Conservation (phyloP, 1,140 invertebrate species). For the Cecropterus lyciades region DNA sequence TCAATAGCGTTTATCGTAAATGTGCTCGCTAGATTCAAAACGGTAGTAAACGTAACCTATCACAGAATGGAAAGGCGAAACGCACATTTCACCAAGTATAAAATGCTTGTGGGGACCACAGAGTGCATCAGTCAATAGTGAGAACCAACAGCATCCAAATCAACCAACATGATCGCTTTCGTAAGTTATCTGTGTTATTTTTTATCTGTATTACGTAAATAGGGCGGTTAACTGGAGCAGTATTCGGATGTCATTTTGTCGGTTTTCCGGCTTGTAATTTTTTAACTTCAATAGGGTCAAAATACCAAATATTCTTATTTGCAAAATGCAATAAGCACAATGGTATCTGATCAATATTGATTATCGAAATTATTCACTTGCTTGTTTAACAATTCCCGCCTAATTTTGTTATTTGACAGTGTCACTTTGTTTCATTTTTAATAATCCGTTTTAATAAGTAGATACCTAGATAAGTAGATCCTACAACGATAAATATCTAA, state of each 20-base stretch:
- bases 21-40: constrained; percentile 11
- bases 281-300: neutral
- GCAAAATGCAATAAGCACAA: too few species aligned
- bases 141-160: constrained; percentile 68
- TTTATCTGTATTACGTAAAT: constrained; percentile 40
- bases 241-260: constrained; percentile 3
- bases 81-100: constrained; percentile 80
- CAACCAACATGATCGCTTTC: constrained; percentile 77
- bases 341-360: too few species aligned
- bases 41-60: constrained; percentile 58
- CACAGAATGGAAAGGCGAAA: constrained; percentile 76
- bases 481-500: too few species aligned
- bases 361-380: too few species aligned
- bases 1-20: constrained; percentile 2
- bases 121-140: constrained; percentile 71
- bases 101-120: constrained; percentile 62
- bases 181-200: constrained; percentile 61
- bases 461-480: too few species aligned
- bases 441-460: too few species aligned
- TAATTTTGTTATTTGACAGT: too few species aligned
- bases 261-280: neutral
- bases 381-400: too few species aligned
- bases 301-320: neutral
- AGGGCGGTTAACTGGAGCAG: constrained; percentile 8
- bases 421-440: too few species aligned